Evolutionary conservation across 2,797 vertebrate species (phyloP), one percentile per base, ranked within the genome.

Genomic region (Mormyrops boulengeri): DNA sequence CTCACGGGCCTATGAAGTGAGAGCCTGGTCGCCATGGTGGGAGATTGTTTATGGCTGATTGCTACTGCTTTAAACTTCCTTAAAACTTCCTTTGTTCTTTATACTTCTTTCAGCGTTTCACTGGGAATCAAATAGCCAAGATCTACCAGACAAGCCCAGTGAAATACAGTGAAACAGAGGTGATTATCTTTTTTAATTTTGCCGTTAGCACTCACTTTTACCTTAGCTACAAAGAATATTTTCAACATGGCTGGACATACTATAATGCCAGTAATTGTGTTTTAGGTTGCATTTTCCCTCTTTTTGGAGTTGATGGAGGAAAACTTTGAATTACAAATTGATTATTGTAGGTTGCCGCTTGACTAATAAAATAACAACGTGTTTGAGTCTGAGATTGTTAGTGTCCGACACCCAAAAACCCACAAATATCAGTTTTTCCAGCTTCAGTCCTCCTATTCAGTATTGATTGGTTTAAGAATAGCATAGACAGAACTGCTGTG

Each of bases 91-190:
- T 22, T 17, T 88, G 57, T 73, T 55, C 8, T 90, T 2, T 89
- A 26, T 60, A 87, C 8, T n/a, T 89, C 92, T 93, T 88, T 91
- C 93, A 99, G 98, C 97, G 98, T 87, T 99, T 99, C 93, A 99
- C 98, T 91, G 98, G 97, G 92, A 99, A 97, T 94, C 98, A 99
- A 93, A 98, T 99, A 85, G 95, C 97, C 8, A 99, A 99, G 94
- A 92, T 99, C 92, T 95, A 91, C 90, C 95, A 94, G 94, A 95
- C 93, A 90, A 95, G 94, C 85, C 94, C 96, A 0, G 92, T 96
- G 53, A 92, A 94, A 92, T 99, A 96, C 93, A 88, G 91, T 34
- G 85, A 96, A 91, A 96, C 97, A 0, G 98, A 99, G 98, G 98
- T 99, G 90, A 91, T 89, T 4, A n/a, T 22, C 85, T 62, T 38